A percentile compares a stretch with the other conserved stretches of the same genome.
Conservation (phyloP, 2,888 invertebrate genomes). For the Lapara coniferarum region DNA sequence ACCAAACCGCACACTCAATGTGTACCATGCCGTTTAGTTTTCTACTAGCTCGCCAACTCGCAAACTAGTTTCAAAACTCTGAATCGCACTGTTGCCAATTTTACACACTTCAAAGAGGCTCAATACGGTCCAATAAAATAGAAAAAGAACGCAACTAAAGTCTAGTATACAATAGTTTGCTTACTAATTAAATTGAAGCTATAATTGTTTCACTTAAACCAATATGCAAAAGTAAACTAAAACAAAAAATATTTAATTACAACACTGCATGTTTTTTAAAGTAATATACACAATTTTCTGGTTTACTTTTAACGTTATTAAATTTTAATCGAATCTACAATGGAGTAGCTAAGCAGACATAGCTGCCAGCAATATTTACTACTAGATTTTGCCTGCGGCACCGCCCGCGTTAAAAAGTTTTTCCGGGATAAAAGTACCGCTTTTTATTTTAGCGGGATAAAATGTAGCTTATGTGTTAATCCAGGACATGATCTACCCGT, state of each 20-base stretch:
- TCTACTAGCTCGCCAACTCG: slow-evolving; percentile 38
- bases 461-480: too few relatives aligned
- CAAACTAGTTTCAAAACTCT: slow-evolving; percentile 45
- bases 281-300: too few relatives aligned
- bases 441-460: too few relatives aligned
- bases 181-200: neutral
- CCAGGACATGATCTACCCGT: too few relatives aligned
- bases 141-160: slow-evolving; percentile 8
- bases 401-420: too few relatives aligned
- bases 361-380: too few relatives aligned
- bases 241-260: neutral
- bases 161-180: neutral
- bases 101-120: slow-evolving; percentile 52
- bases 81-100: slow-evolving; percentile 50
- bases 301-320: too few relatives aligned
- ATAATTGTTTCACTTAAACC: neutral
- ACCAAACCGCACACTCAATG: slow-evolving; percentile 27
- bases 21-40: slow-evolving; percentile 32
- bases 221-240: neutral
- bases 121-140: slow-evolving; percentile 47
- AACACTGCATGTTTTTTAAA: neutral
- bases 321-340: too few relatives aligned
- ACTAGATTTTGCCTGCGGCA: too few relatives aligned
- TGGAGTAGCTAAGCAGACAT: too few relatives aligned
- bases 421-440: too few relatives aligned